These are phyloP conservation scores for Craniophora ligustri DNA, from an alignment of 2,888 invertebrate genomes.

Conservation along the genomic window DNA sequence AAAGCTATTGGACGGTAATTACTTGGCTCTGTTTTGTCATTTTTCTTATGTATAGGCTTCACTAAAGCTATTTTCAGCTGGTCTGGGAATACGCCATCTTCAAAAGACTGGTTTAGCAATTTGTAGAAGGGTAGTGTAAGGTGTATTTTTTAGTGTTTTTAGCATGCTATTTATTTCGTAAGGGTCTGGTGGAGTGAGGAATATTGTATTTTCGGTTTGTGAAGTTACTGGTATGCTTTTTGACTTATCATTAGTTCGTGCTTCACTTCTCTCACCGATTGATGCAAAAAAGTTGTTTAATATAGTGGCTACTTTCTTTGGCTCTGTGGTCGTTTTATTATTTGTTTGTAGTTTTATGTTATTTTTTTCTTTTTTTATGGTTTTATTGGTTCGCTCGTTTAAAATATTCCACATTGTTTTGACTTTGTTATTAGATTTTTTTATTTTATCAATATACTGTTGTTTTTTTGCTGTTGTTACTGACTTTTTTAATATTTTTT, in stretches of 20 bases:
- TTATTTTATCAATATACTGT: no score
- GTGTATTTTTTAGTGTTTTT: conserved; percentile 10
- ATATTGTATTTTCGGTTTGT: background rate
- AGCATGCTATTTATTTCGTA: background rate
- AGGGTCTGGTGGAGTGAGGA: background rate
- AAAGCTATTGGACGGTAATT: conserved; percentile 36
- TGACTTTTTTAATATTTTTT: background rate
- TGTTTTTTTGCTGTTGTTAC: background rate
- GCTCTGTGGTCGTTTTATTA: background rate
- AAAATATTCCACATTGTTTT: no score
- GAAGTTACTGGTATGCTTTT: background rate
- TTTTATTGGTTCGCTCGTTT: conserved; percentile 5
- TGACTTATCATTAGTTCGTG: background rate
- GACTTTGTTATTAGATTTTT: no score
- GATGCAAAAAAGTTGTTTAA: conserved; percentile 6
- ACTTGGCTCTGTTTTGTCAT: conserved; percentile 9
- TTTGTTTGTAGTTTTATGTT: conserved; percentile 5
- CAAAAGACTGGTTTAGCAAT: conserved; percentile 23
- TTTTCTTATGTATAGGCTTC: conserved; percentile 34
- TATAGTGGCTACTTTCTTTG: background rate
- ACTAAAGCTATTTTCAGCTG: conserved; percentile 19
- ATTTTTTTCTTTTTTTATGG: background rate
- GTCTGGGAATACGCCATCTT: conserved; percentile 21
- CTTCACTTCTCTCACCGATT: no score
- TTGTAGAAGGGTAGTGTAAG: conserved; percentile 21